These are phyloP conservation scores for Corticium candelabrum DNA, from an alignment of 37 sponge, comb jelly and placozoan species.

Conservation along the genomic window DNA sequence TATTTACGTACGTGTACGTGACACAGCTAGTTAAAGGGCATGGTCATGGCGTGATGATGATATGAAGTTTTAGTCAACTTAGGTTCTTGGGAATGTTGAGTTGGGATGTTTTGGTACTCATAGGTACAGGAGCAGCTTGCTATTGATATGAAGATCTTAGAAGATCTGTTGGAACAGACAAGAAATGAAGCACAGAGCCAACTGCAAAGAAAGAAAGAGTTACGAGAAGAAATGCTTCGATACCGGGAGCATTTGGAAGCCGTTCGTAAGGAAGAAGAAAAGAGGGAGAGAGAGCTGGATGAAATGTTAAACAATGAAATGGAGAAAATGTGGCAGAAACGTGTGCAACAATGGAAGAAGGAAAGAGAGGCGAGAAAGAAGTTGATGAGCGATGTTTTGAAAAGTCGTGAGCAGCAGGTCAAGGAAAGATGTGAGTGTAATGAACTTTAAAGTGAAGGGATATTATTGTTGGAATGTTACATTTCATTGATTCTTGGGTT, in stretches of 20 bases:
- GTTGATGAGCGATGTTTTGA: conserved; percentile 81
- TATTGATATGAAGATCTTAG: conserved; percentile 92
- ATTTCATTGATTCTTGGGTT: background rate
- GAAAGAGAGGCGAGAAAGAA: conserved; percentile 84
- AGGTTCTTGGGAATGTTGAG: too few species aligned
- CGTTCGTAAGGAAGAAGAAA: conserved; percentile 57
- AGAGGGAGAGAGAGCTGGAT: conserved; percentile 74
- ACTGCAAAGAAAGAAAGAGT: conserved; percentile 56
- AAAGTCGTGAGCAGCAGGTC: conserved; percentile 68
- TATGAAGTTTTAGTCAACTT: too few species aligned
- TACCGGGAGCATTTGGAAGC: conserved; percentile 68
- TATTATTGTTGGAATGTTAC: too few species aligned
- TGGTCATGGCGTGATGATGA: too few species aligned
- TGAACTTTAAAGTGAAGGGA: background rate
- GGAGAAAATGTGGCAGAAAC: conserved; percentile 78
- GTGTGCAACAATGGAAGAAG: conserved; percentile 74
- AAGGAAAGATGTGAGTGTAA: conserved; percentile 49
- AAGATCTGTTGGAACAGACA: conserved; percentile 63
- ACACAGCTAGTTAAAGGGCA: too few species aligned
- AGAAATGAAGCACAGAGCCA: conserved; percentile 64
- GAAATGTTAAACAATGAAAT: conserved; percentile 70
- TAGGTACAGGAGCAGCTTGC: conserved; percentile 90
- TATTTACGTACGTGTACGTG: background rate
- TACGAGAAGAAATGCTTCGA: conserved; percentile 53
- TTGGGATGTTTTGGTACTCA: too few species aligned